Evolutionary conservation across 2,888 invertebrate genomes (phyloP).

Genomic region (Synergus itoensis): DNA sequence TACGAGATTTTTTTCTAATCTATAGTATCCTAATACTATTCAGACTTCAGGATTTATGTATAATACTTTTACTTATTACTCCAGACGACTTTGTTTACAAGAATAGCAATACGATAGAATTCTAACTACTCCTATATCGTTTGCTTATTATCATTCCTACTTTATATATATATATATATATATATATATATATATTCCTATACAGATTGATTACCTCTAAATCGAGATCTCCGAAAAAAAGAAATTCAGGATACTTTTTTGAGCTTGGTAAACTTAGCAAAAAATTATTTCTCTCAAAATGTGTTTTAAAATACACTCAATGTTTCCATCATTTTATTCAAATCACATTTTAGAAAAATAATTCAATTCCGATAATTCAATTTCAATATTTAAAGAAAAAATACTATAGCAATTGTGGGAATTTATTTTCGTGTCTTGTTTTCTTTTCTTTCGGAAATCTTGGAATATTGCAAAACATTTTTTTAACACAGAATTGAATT

Average conservation of each 20-base stretch:
- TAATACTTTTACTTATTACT: slow-evolving; percentile 61
- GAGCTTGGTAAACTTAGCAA: not conserved
- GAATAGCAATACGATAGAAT: slow-evolving; percentile 65
- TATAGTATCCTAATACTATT: slow-evolving; percentile 63
- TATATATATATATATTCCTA: too few relatives aligned
- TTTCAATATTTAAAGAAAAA: not conserved
- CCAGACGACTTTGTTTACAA: slow-evolving; percentile 60
- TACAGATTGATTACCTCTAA: not conserved
- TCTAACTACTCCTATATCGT: slow-evolving; percentile 57
- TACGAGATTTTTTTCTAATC: slow-evolving; percentile 56
- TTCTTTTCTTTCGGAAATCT: slow-evolving; percentile 37
- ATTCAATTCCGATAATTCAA: too few relatives aligned
- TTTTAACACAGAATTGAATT: slow-evolving; percentile 34
- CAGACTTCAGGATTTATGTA: slow-evolving; percentile 64
- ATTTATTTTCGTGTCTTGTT: slow-evolving; percentile 6
- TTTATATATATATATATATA: slow-evolving; percentile 16
- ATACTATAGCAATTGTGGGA: not conserved
- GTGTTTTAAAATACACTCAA: not conserved
- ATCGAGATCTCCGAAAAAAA: not conserved
- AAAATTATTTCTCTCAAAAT: too few relatives aligned
- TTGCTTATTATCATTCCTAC: slow-evolving; percentile 48
- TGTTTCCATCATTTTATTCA: not conserved
- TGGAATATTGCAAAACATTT: slow-evolving; percentile 19
- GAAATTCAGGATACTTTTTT: not conserved
- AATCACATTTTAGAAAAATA: too few relatives aligned